These are phyloP conservation scores for Rhabdornis inornatus DNA, from an alignment of 2,113 vertebrate species.

Conservation along the genomic window DNA sequence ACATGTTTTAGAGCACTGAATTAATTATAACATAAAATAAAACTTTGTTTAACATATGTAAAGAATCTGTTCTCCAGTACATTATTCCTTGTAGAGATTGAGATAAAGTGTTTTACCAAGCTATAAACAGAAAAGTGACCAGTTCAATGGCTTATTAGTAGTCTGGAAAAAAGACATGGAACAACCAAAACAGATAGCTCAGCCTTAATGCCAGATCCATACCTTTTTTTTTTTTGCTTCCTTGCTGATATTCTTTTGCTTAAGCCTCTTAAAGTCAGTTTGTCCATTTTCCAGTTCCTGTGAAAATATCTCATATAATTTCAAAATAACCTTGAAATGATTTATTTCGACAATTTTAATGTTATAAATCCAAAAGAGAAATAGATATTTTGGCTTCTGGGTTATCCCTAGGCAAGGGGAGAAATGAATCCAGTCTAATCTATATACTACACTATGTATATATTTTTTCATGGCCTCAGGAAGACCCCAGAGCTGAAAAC, in stretches of 20 bases:
- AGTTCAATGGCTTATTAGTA: neutral
- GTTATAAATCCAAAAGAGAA: neutral
- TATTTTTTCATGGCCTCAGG: neutral
- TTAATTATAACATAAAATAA: conserved; percentile 45
- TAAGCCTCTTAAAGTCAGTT: neutral
- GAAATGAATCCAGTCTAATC: conserved; percentile 11
- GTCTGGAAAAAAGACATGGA: neutral
- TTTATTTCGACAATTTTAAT: conserved; percentile 1
- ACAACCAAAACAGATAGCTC: neutral
- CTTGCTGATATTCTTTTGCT: neutral
- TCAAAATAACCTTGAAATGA: conserved; percentile 7
- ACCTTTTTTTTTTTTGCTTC: neutral
- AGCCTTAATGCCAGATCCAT: neutral
- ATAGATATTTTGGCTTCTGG: neutral
- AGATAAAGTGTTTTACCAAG: neutral
- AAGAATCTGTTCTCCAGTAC: conserved; percentile 19
- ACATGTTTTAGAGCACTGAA: conserved; percentile 37
- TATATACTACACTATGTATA: neutral
- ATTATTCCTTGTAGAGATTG: neutral
- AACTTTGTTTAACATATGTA: conserved; percentile 37
- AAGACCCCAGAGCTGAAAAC: neutral
- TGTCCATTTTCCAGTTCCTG: neutral
- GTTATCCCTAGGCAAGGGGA: neutral
- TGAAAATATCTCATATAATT: neutral
- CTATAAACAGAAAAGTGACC: neutral